Evolutionary conservation across 2,797 vertebrate genomes (phyloP).

Genomic region (Gambusia yucatana): DNA sequence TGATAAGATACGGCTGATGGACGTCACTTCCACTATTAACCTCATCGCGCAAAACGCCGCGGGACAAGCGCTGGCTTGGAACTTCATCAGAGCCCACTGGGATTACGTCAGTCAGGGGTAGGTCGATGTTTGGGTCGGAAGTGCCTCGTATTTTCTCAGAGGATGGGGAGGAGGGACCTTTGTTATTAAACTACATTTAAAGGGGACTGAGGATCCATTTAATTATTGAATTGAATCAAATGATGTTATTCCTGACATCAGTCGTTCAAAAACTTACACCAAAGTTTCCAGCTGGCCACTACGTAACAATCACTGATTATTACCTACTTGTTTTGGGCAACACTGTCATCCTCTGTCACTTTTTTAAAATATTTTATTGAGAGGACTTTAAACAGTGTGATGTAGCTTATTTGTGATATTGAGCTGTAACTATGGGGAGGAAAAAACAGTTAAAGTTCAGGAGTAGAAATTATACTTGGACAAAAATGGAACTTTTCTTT

Average conservation of each 20-base stretch:
- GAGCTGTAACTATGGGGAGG: neutral
- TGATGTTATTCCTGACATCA: neutral
- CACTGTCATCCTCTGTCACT: no score
- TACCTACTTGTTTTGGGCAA: no score
- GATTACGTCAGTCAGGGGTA: constrained; percentile 79
- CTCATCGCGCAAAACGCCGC: constrained; percentile 82
- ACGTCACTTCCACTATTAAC: constrained; percentile 79
- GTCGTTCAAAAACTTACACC: neutral
- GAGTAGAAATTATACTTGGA: neutral
- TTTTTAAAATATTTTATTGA: no score
- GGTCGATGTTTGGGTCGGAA: constrained; percentile 49
- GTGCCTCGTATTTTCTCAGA: neutral
- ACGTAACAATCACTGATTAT: neutral
- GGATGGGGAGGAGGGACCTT: neutral
- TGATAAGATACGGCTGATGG: constrained; percentile 84
- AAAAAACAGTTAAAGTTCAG: neutral
- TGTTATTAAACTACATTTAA: neutral
- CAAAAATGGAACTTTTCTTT: neutral
- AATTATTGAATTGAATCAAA: neutral
- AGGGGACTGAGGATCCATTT: neutral
- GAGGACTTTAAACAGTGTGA: neutral
- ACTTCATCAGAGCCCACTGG: constrained; percentile 90
- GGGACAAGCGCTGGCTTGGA: constrained; percentile 89
- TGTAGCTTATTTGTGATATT: neutral
- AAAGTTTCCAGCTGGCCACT: neutral